Percentiles rank a stretch among this genome's conserved stretches.
These are phyloP conservation scores for Plutomurus gul DNA, from an alignment of 1,140 invertebrate genomes.

Conservation along the genomic window DNA sequence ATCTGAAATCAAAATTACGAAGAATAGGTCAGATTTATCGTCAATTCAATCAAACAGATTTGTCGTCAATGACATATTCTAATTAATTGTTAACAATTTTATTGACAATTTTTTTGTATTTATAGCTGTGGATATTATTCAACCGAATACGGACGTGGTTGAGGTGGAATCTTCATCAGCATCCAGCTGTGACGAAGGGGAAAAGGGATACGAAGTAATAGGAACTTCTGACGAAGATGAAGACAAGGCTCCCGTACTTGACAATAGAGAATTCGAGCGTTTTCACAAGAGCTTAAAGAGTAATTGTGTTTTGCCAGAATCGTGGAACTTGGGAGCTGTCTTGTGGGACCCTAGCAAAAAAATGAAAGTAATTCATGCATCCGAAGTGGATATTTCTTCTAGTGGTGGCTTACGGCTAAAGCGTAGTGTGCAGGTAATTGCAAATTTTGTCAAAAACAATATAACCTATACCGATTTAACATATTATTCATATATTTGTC, in stretches of 20 bases:
- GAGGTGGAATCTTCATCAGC: neutral
- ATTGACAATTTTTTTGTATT: too few species aligned
- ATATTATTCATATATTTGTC: too few species aligned
- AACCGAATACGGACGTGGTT: neutral
- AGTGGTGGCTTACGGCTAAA: constrained; percentile 30
- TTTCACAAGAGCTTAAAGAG: constrained; percentile 33
- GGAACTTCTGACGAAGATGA: neutral
- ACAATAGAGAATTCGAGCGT: constrained; percentile 35
- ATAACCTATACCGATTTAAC: too few species aligned
- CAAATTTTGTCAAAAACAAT: neutral
- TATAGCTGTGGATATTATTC: neutral
- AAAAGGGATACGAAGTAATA: neutral
- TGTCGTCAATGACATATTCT: too few species aligned
- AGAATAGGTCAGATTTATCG: neutral
- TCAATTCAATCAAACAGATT: too few species aligned
- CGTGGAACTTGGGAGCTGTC: constrained; percentile 46
- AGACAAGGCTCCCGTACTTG: neutral
- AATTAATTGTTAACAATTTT: too few species aligned
- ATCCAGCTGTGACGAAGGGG: neutral
- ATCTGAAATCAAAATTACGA: neutral
- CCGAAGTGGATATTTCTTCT: constrained; percentile 33
- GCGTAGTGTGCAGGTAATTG: constrained; percentile 40
- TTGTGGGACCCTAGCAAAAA: constrained; percentile 47
- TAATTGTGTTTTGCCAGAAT: constrained; percentile 14
- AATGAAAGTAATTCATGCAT: constrained; percentile 38